These are phyloP conservation scores for Nemotelus nigrinus DNA, from an alignment of 2,888 invertebrate species.

Conservation along the genomic window DNA sequence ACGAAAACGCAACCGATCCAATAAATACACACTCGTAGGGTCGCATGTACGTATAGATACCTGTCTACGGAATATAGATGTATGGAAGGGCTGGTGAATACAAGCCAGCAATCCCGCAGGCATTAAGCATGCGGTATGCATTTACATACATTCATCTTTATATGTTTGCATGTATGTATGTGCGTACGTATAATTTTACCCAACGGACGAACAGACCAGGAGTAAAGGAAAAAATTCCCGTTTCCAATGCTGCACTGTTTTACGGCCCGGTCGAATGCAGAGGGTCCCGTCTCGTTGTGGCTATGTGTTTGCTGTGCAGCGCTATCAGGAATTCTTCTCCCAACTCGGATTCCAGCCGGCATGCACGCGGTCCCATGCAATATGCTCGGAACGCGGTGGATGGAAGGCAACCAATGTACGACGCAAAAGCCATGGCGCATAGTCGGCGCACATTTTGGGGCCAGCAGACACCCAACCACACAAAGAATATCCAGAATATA, in stretches of 20 bases:
- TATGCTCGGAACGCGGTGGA: too few species aligned
- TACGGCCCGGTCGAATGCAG: conserved; percentile 4
- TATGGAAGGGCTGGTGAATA: neutral
- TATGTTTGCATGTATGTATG: too few species aligned
- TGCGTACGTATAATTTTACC: too few species aligned
- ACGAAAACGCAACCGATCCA: conserved; percentile 22
- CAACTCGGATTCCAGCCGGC: too few species aligned
- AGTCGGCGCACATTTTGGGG: conserved; percentile 1
- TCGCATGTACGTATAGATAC: neutral
- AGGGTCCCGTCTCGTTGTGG: too few species aligned
- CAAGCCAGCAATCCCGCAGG: neutral
- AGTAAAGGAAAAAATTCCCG: too few species aligned
- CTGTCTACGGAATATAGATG: neutral
- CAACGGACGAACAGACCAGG: too few species aligned
- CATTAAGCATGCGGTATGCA: conserved; percentile 25
- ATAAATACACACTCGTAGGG: conserved; percentile 10
- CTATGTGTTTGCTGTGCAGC: too few species aligned
- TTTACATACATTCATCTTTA: neutral
- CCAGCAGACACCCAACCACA: too few species aligned
- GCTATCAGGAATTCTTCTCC: too few species aligned
- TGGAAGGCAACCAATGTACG: too few species aligned
- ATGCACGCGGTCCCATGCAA: too few species aligned
- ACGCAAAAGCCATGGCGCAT: conserved; percentile 1
- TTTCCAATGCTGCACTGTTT: conserved; percentile 26
- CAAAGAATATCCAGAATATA: neutral